phyloP scores from a whole-genome alignment of 2,113 vertebrate genomes.

The Pedetes capensis region DNA sequence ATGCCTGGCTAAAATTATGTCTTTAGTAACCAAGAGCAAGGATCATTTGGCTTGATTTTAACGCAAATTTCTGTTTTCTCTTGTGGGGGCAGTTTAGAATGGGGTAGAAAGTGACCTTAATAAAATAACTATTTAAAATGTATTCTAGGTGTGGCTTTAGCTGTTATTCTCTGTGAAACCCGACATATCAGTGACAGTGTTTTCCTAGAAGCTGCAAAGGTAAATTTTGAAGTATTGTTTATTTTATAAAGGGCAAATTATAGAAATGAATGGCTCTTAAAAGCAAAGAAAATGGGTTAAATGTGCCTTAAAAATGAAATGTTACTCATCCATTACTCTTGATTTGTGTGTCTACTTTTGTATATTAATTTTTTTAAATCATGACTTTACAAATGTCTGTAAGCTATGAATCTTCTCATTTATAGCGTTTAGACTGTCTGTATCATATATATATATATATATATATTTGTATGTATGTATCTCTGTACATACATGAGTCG shows the following conservation, averaged over 20 bases:
- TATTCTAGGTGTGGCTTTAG: constrained; percentile 92
- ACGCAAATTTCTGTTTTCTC: constrained; percentile 15
- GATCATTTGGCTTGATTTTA: neutral
- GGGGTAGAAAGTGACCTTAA: neutral
- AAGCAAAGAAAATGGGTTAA: constrained; percentile 23
- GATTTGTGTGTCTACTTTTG: neutral
- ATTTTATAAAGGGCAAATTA: constrained; percentile 12
- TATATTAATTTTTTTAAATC: constrained; percentile 4
- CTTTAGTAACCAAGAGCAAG: neutral
- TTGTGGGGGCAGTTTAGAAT: neutral
- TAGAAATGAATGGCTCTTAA: constrained; percentile 17
- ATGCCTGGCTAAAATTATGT: neutral
- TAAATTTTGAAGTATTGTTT: constrained; percentile 76
- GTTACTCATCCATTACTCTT: neutral
- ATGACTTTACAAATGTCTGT: neutral
- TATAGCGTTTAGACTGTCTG: neutral
- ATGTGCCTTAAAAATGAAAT: constrained; percentile 11
- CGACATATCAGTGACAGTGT: constrained; percentile 95
- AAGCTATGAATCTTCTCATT: neutral
- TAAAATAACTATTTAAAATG: neutral
- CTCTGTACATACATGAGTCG: too few species aligned
- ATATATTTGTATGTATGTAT: neutral
- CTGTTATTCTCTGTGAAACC: constrained; percentile 94
- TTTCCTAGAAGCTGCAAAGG: constrained; percentile 98
- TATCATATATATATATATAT: neutral